These are phyloP conservation scores for Dipodomys merriami DNA, from an alignment of 2,113 vertebrate genomes.

Conservation along the genomic window DNA sequence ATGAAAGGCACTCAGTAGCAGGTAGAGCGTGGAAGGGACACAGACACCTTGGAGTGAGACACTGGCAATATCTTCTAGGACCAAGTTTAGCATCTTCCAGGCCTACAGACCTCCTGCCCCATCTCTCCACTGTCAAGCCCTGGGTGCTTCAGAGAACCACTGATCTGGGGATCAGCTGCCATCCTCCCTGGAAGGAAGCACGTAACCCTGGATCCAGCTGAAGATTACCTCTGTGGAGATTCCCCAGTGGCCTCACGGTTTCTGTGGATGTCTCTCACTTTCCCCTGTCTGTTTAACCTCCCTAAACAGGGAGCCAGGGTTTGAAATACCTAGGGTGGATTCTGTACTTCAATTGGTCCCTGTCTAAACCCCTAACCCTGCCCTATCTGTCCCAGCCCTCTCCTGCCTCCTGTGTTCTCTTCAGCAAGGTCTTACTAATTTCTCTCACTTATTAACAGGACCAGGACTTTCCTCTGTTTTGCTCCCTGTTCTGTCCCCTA, in stretches of 20 bases:
- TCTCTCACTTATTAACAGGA: not conserved
- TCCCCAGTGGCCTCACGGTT: not conserved
- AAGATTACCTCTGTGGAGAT: not conserved
- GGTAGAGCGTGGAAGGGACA: rapidly evolving
- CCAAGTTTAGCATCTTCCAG: not conserved
- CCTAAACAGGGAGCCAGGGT: not conserved
- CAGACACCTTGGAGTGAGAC: not conserved
- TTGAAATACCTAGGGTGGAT: not conserved
- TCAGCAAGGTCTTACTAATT: not conserved
- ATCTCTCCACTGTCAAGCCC: not conserved
- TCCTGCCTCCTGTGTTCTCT: not conserved
- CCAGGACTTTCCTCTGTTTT: not conserved
- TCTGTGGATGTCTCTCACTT: not conserved
- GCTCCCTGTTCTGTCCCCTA: not conserved
- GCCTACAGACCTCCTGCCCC: not conserved
- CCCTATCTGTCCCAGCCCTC: not conserved
- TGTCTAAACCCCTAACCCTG: not conserved
- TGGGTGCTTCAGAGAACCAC: not conserved
- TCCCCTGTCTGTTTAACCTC: not conserved
- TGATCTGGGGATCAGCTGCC: not conserved
- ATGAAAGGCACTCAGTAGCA: not conserved
- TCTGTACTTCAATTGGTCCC: not conserved
- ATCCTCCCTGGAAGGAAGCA: not conserved
- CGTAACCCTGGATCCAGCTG: not conserved
- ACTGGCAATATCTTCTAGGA: not conserved